phyloP scores from a whole-genome alignment of 2,113 vertebrate species.

The Chinchilla lanigera region DNA sequence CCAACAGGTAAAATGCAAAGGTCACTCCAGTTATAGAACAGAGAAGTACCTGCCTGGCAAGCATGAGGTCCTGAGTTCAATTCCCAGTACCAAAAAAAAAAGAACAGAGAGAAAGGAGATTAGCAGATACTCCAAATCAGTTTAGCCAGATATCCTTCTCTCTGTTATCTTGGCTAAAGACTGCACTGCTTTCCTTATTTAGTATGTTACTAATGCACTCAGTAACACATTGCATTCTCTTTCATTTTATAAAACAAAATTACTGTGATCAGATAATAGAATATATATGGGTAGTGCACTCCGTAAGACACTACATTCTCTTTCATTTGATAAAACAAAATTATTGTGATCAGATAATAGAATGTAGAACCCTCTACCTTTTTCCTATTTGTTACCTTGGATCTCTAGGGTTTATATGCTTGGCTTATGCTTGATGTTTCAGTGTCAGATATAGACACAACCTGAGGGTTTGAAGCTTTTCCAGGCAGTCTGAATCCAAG shows the following conservation, averaged over 20 bases:
- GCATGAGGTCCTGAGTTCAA: too few relatives aligned
- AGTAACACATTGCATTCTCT: background rate
- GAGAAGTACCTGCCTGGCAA: background rate
- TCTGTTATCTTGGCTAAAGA: background rate
- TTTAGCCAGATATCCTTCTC: background rate
- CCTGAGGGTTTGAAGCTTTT: background rate
- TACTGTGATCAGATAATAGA: background rate
- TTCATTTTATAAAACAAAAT: conserved; percentile 33
- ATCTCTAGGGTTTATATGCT: background rate
- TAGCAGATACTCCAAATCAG: background rate
- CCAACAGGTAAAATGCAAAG: background rate
- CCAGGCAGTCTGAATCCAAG: background rate
- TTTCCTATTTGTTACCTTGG: background rate
- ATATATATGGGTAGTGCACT: background rate
- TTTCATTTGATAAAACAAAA: conserved; percentile 32
- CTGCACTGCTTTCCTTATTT: background rate
- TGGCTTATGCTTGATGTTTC: background rate
- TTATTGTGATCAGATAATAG: background rate
- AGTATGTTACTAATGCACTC: background rate
- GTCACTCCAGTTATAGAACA: background rate
- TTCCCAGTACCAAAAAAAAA: too few relatives aligned
- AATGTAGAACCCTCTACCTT: background rate
- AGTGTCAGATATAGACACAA: background rate
- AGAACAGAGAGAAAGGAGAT: background rate
- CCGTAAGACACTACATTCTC: background rate